Evolutionary conservation across 1,140 invertebrate species (phyloP).

Genomic region (Tetramorium parvispinum): DNA sequence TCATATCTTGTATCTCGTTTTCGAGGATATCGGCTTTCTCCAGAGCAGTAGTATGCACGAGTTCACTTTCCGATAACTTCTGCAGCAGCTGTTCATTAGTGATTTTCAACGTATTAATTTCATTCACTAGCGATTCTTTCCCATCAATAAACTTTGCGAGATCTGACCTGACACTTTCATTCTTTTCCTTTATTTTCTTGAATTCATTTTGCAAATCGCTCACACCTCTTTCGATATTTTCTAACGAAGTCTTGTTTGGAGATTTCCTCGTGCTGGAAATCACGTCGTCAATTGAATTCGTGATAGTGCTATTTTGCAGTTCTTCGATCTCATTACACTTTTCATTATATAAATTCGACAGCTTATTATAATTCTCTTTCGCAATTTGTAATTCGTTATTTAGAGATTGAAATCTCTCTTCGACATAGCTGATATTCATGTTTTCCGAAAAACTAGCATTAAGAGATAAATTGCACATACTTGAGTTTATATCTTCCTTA

Average conservation of each 20-base stretch:
- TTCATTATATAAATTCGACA: slow-evolving; percentile 44
- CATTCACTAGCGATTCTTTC: slow-evolving; percentile 20
- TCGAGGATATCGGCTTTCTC: slow-evolving; percentile 70
- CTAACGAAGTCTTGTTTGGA: not conserved
- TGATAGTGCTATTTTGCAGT: slow-evolving; percentile 1
- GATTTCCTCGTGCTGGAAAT: not conserved
- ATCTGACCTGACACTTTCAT: not conserved
- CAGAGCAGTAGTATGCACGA: not conserved
- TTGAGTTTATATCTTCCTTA: slow-evolving; percentile 69
- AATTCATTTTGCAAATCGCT: slow-evolving; percentile 50
- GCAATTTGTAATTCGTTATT: slow-evolving; percentile 57
- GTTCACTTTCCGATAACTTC: slow-evolving; percentile 43
- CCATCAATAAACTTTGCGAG: slow-evolving; percentile 48
- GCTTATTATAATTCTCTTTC: slow-evolving; percentile 53
- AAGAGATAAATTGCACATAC: slow-evolving; percentile 31
- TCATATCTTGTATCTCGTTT: slow-evolving; percentile 65
- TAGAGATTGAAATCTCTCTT: slow-evolving; percentile 57
- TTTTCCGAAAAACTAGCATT: slow-evolving; percentile 52
- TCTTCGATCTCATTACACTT: slow-evolving; percentile 62
- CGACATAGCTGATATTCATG: slow-evolving; percentile 59
- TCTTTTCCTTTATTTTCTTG: slow-evolving; percentile 51
- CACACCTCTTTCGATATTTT: slow-evolving; percentile 36
- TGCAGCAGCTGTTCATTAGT: slow-evolving; percentile 56
- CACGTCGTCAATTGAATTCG: not conserved
- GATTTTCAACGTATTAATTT: slow-evolving; percentile 41